Conservation (phyloP, 2,797 vertebrate species). For the Cetoscarus ocellatus region DNA sequence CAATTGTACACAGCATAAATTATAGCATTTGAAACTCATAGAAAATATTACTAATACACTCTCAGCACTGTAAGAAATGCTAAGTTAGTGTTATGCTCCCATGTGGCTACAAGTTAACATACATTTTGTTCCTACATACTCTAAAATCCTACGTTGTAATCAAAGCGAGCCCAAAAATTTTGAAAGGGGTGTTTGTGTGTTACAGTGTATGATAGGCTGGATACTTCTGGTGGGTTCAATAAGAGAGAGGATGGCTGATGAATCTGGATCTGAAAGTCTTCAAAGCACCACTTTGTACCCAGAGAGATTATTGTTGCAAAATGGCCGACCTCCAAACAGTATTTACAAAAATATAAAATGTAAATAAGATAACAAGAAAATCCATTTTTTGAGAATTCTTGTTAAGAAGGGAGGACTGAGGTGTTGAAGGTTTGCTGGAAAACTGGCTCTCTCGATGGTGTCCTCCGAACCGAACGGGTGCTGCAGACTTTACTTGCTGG, state of each 20-base stretch:
- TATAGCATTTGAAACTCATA: conserved; percentile 89
- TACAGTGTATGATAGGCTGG: conserved; percentile 64
- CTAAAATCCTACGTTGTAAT: conserved; percentile 23
- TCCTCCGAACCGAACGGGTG: conserved; percentile 64
- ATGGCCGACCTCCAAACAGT: conserved; percentile 91
- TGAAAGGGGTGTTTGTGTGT: not conserved
- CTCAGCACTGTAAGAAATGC: conserved; percentile 84
- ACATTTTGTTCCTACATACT: conserved; percentile 14
- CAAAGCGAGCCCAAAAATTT: conserved; percentile 15
- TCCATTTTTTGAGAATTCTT: conserved; percentile 92
- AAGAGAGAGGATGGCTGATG: conserved; percentile 70
- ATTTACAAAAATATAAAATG: conserved; percentile 98
- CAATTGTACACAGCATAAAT: conserved; percentile 82
- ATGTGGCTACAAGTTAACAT: conserved; percentile 35
- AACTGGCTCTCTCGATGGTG: conserved; percentile 79
- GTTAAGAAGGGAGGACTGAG: conserved; percentile 91
- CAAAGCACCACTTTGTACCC: conserved; percentile 91
- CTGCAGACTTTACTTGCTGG: conserved; percentile 81
- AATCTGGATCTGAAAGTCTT: conserved; percentile 82
- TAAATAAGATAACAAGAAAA: conserved; percentile 98
- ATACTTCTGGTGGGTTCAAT: conserved; percentile 51
- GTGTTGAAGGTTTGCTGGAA: conserved; percentile 85
- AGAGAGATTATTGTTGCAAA: conserved; percentile 89
- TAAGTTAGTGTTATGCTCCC: conserved; percentile 71
- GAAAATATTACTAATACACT: conserved; percentile 90